Conservation (phyloP, 2,797 vertebrate genomes). For the Hoplostethus mediterraneus region DNA sequence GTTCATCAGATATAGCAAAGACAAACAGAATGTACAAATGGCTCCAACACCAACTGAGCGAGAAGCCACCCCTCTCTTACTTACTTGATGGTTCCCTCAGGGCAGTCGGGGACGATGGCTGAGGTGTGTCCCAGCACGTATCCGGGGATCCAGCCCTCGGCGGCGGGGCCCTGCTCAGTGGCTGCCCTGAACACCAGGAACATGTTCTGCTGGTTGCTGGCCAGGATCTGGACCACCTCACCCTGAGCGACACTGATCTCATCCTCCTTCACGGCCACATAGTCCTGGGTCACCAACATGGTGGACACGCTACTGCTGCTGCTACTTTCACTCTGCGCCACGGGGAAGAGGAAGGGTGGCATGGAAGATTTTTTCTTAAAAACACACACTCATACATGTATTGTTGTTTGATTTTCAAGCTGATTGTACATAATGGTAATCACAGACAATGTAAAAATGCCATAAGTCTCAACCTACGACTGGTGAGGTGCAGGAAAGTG, state of each 20-base stretch:
- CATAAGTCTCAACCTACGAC: not conserved
- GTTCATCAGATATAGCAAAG: too few species aligned
- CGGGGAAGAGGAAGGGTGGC: slow-evolving; percentile 12
- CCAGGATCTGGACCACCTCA: slow-evolving; percentile 99
- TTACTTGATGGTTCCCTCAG: slow-evolving; percentile 97
- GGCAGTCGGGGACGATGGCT: slow-evolving; percentile 89
- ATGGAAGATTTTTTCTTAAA: too few species aligned
- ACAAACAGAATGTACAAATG: too few species aligned
- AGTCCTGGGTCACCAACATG: slow-evolving; percentile 99
- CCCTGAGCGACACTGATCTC: slow-evolving; percentile 98
- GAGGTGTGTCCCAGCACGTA: slow-evolving; percentile 98
- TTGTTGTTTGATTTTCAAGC: too few species aligned
- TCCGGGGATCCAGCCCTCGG: slow-evolving; percentile 99
- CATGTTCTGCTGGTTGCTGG: slow-evolving; percentile 99
- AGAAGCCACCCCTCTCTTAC: slow-evolving; percentile 35
- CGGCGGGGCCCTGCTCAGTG: slow-evolving; percentile 97
- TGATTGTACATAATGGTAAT: too few species aligned
- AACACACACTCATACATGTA: too few species aligned
- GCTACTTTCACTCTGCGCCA: slow-evolving; percentile 97
- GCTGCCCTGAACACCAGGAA: slow-evolving; percentile 99
- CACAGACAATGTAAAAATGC: not conserved
- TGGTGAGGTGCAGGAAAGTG: not conserved
- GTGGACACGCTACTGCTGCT: slow-evolving; percentile 99
- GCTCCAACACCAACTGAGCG: too few species aligned
- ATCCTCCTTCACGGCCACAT: slow-evolving; percentile 99